phyloP scores from a whole-genome alignment of 1,140 invertebrate genomes.

The Lordiphosa mommai region DNA sequence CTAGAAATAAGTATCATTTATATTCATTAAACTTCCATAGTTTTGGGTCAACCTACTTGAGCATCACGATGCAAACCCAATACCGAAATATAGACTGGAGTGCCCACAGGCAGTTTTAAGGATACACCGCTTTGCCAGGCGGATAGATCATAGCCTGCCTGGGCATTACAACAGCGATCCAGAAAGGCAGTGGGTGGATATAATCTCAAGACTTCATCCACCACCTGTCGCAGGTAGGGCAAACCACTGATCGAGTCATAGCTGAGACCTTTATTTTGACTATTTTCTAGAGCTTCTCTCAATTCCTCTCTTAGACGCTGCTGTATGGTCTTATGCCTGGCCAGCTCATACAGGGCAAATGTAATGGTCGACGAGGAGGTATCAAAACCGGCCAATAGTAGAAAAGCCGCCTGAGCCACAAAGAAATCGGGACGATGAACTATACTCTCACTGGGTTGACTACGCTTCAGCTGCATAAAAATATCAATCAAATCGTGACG shows the following conservation, averaged over 20 bases:
- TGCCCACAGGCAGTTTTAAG: slow-evolving; percentile 40
- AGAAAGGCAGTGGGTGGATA: slow-evolving; percentile 83
- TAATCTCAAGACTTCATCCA: slow-evolving; percentile 81
- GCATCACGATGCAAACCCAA: slow-evolving; percentile 62
- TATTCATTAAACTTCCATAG: not conserved
- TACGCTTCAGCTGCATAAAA: slow-evolving; percentile 78
- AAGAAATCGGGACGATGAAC: slow-evolving; percentile 80
- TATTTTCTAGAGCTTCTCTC: slow-evolving; percentile 46
- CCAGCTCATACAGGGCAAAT: slow-evolving; percentile 80
- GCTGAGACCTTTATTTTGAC: slow-evolving; percentile 51
- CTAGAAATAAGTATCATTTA: slow-evolving; percentile 76
- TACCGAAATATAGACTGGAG: slow-evolving; percentile 67
- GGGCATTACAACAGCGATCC: slow-evolving; percentile 77
- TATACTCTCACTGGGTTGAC: slow-evolving; percentile 24
- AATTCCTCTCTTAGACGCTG: slow-evolving; percentile 79
- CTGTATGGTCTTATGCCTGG: slow-evolving; percentile 79
- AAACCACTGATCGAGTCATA: slow-evolving; percentile 79
- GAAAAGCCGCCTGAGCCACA: slow-evolving; percentile 83
- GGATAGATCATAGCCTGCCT: slow-evolving; percentile 65
- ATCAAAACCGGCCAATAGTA: slow-evolving; percentile 83
- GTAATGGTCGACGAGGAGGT: slow-evolving; percentile 80
- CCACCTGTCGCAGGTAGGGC: slow-evolving; percentile 78
- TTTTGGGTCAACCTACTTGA: slow-evolving; percentile 30
- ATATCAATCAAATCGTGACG: slow-evolving; percentile 80
- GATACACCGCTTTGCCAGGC: slow-evolving; percentile 59